Conservation (phyloP, 1,140 invertebrate genomes). For the Atopsyche davidsoni region DNA sequence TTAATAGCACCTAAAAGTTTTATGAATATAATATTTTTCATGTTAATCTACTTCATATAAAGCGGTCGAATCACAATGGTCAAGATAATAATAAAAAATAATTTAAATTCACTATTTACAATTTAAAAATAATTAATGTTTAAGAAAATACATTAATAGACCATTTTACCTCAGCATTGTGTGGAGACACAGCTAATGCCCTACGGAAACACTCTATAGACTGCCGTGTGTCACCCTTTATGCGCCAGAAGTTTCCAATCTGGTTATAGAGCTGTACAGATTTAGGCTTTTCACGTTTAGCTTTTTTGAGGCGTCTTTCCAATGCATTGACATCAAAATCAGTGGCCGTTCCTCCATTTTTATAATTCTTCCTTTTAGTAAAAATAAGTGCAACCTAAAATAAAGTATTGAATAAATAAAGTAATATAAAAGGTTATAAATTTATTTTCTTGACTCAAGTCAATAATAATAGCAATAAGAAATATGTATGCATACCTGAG, state of each 20-base stretch:
- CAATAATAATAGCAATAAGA: constrained; percentile 7
- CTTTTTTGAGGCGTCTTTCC: constrained; percentile 70
- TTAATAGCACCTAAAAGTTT: constrained; percentile 58
- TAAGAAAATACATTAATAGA: constrained; percentile 5
- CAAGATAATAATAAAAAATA: too few relatives aligned
- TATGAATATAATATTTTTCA: constrained; percentile 7
- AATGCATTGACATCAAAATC: constrained; percentile 74
- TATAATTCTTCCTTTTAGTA: constrained; percentile 58
- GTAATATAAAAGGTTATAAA: neutral
- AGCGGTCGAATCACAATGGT: too few relatives aligned
- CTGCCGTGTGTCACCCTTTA: constrained; percentile 75
- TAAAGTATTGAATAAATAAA: constrained; percentile 7
- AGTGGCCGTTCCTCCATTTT: constrained; percentile 54
- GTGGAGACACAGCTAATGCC: constrained; percentile 75
- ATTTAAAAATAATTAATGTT: constrained; percentile 5
- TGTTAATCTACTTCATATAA: too few relatives aligned
- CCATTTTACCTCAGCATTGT: constrained; percentile 79
- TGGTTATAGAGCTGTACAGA: constrained; percentile 82
- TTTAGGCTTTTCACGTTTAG: constrained; percentile 80
- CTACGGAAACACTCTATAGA: constrained; percentile 84
- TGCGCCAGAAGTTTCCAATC: constrained; percentile 83
- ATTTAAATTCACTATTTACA: too few relatives aligned
- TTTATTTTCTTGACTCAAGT: neutral
- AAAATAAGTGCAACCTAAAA: constrained; percentile 67
- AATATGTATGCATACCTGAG: constrained; percentile 37